Conservation (phyloP, 2,888 invertebrate genomes). For the Scaptodrosophila latifasciaeformis region DNA sequence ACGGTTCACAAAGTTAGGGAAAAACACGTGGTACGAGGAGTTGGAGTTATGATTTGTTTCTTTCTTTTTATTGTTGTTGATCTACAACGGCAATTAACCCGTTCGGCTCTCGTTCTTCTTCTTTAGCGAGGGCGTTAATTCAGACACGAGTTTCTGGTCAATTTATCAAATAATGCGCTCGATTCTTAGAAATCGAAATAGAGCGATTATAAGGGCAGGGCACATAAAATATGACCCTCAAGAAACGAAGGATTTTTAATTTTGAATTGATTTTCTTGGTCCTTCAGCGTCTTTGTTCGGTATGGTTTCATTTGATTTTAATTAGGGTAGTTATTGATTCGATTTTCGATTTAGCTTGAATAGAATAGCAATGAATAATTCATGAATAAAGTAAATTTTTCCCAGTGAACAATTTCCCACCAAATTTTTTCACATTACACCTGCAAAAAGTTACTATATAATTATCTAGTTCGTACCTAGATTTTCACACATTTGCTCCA, state of each 20-base stretch:
- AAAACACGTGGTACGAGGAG: conserved; percentile 51
- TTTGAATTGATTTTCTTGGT: conserved; percentile 6
- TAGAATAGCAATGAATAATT: too few species aligned
- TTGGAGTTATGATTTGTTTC: conserved; percentile 27
- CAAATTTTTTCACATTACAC: too few species aligned
- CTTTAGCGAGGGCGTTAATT: conserved; percentile 68
- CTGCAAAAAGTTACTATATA: too few species aligned
- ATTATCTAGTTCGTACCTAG: too few species aligned
- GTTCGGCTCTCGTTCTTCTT: conserved; percentile 14
- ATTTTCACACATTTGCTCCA: conserved; percentile 62
- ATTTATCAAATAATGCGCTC: conserved; percentile 60
- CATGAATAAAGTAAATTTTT: too few species aligned
- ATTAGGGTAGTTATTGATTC: conserved; percentile 51
- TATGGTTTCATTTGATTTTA: conserved; percentile 34
- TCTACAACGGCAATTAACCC: conserved; percentile 47
- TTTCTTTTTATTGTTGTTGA: conserved; percentile 8
- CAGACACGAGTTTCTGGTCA: conserved; percentile 61
- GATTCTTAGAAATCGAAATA: conserved; percentile 55
- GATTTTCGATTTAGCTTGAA: neutral
- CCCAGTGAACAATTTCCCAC: too few species aligned
- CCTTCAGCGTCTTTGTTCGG: conserved; percentile 16
- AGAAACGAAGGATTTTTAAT: conserved; percentile 2
- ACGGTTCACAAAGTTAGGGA: conserved; percentile 44
- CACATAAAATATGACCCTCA: conserved; percentile 1
- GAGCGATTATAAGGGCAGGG: conserved; percentile 45